Conservation (phyloP, 1,140 invertebrate genomes). For the Philopotamus ludificatus region DNA sequence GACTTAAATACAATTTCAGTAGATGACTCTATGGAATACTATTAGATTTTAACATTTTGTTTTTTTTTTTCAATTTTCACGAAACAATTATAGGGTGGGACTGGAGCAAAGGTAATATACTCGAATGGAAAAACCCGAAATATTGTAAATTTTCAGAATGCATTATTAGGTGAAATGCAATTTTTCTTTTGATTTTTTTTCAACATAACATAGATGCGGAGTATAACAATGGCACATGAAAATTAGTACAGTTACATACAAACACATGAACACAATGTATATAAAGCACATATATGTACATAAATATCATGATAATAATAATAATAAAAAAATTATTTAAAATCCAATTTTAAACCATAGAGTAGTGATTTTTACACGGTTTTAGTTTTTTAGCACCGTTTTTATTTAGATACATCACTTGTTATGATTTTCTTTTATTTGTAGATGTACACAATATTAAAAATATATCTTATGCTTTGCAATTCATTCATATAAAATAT, state of each 20-base stretch:
- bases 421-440: too few species aligned
- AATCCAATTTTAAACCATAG: too few species aligned
- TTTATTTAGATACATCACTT: too few species aligned
- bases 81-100: slow-evolving; percentile 51
- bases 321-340: too few species aligned
- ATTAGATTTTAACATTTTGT: not conserved
- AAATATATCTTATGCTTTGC: too few species aligned
- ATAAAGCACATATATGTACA: too few species aligned
- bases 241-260: slow-evolving; percentile 5
- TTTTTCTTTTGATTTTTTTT: slow-evolving; percentile 4
- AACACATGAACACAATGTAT: not conserved
- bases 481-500: too few species aligned
- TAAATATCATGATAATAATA: too few species aligned
- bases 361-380: too few species aligned
- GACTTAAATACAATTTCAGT: not conserved
- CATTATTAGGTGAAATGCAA: slow-evolving; percentile 21
- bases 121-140: slow-evolving; percentile 39
- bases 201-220: slow-evolving; percentile 23
- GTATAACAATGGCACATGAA: slow-evolving; percentile 23
- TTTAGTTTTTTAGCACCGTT: too few species aligned
- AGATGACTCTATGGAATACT: not conserved
- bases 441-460: too few species aligned
- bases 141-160: slow-evolving; percentile 32
- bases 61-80: slow-evolving; percentile 39
- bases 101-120: slow-evolving; percentile 51